These are phyloP conservation scores for Arctopsyche grandis DNA, from an alignment of 1,140 invertebrate species.

Conservation along the genomic window DNA sequence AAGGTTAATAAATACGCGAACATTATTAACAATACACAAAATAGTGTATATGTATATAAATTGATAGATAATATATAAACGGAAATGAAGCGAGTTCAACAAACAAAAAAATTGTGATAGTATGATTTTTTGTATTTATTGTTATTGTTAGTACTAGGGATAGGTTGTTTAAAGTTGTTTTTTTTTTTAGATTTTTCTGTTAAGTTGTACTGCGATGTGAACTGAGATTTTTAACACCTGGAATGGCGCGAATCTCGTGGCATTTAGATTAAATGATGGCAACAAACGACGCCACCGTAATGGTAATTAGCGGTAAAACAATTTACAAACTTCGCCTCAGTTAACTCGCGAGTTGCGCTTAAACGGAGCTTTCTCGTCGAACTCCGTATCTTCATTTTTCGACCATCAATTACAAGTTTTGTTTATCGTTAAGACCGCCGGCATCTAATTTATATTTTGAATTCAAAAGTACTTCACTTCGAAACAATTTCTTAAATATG, in stretches of 20 bases:
- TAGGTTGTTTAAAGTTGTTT: no score
- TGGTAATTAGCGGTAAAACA: constrained; percentile 37
- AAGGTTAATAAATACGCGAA: neutral
- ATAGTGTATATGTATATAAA: no score
- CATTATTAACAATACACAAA: no score
- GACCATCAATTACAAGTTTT: neutral
- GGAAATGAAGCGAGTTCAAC: no score
- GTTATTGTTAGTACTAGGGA: no score
- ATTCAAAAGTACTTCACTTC: neutral
- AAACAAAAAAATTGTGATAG: no score
- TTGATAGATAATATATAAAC: no score
- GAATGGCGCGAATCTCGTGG: neutral
- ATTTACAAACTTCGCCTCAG: constrained; percentile 27
- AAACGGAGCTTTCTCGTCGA: neutral
- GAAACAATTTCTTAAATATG: neutral
- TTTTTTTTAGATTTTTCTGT: neutral
- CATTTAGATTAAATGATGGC: constrained; percentile 33
- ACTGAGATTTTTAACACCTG: no score
- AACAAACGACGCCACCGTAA: constrained; percentile 11
- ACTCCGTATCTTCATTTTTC: constrained; percentile 19
- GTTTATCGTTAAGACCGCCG: neutral
- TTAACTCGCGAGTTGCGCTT: neutral
- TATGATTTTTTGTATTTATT: no score
- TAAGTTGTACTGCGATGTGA: neutral
- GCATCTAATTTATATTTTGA: neutral